phyloP scores from a whole-genome alignment of 2,888 invertebrate genomes.

The Nephrotoma guestfalica region DNA sequence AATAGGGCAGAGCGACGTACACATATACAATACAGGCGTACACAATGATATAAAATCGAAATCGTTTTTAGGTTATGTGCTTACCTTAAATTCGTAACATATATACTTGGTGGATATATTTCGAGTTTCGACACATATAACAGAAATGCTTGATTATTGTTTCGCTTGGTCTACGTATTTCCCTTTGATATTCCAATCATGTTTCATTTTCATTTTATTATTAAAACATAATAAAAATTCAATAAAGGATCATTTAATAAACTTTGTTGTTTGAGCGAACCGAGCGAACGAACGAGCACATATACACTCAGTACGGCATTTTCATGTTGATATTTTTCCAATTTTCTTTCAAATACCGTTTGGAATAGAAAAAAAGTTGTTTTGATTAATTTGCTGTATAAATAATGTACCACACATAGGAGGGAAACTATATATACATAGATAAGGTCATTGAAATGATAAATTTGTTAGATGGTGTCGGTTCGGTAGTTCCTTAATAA shows the following conservation, averaged over 20 bases:
- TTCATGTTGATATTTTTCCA: background rate
- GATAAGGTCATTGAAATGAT: background rate
- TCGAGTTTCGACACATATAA: too few species aligned
- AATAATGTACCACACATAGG: background rate
- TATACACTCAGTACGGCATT: background rate
- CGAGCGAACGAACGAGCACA: background rate
- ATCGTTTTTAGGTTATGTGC: background rate
- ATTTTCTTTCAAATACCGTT: background rate
- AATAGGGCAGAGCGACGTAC: background rate
- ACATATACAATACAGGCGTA: background rate
- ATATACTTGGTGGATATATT: background rate
- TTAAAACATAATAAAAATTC: background rate
- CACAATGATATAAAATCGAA: background rate
- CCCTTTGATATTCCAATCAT: background rate
- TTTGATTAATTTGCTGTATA: background rate
- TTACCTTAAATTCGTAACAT: background rate
- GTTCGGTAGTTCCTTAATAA: background rate
- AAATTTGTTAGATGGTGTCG: background rate
- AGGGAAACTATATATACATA: background rate
- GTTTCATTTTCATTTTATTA: background rate
- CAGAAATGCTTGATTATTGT: background rate
- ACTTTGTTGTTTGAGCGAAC: background rate
- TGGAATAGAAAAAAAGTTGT: background rate
- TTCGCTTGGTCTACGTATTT: background rate
- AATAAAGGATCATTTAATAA: background rate